Evolutionary conservation across 2,797 vertebrate genomes (phyloP).

Genomic region (Epinephelus malabaricus): DNA sequence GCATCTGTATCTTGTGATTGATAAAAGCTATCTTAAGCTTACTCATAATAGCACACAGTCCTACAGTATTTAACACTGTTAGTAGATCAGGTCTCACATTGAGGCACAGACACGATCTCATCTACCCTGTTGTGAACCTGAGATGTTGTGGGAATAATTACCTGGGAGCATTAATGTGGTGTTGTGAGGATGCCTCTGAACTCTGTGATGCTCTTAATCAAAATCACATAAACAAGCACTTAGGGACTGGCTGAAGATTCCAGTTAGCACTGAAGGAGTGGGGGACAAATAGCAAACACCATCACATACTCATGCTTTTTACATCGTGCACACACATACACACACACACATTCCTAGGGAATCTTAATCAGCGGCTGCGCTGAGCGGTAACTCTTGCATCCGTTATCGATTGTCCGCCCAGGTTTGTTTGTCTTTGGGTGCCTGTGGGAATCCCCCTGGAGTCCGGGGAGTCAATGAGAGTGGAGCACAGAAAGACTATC

Average conservation of each 20-base stretch:
- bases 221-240: slow-evolving; percentile 74
- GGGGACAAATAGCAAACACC: slow-evolving; percentile 58
- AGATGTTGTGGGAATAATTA: slow-evolving; percentile 58
- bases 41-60: neutral
- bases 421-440: slow-evolving; percentile 84
- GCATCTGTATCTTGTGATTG: no score
- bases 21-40: no score
- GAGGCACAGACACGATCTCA: neutral
- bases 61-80: neutral
- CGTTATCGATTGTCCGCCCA: slow-evolving; percentile 81
- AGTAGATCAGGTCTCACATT: slow-evolving; percentile 31
- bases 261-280: slow-evolving; percentile 54
- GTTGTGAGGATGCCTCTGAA: slow-evolving; percentile 48
- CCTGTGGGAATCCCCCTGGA: slow-evolving; percentile 73
- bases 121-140: slow-evolving; percentile 16
- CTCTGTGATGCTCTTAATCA: slow-evolving; percentile 67
- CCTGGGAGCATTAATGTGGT: slow-evolving; percentile 44
- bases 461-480: slow-evolving; percentile 80
- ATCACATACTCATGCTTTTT: slow-evolving; percentile 46
- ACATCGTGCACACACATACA: slow-evolving; percentile 36
- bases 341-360: slow-evolving; percentile 53
- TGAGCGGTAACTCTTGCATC: slow-evolving; percentile 78
- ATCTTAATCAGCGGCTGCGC: slow-evolving; percentile 79
- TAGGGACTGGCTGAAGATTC: slow-evolving; percentile 60
- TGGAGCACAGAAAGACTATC: slow-evolving; percentile 74